Conservation (phyloP, 1,140 invertebrate species). For the Dendroctonus valens region DNA sequence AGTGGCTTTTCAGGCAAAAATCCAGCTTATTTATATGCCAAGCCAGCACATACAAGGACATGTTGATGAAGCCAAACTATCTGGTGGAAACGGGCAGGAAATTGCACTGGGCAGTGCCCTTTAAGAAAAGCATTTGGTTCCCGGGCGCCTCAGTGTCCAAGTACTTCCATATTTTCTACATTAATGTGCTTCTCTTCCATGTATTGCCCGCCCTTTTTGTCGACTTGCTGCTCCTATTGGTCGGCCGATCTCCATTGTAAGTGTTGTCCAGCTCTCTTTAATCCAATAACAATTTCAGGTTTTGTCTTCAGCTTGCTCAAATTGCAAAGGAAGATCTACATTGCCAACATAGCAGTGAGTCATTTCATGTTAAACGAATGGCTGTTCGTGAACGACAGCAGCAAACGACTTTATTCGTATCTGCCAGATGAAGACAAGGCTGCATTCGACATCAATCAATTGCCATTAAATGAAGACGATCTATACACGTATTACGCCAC, state of each 20-base stretch:
- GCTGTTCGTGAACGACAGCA: slow-evolving; percentile 75
- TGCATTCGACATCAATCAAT: slow-evolving; percentile 3
- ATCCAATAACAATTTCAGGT: neutral
- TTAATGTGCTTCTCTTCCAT: slow-evolving; percentile 63
- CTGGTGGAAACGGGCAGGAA: slow-evolving; percentile 56
- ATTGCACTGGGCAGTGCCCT: slow-evolving; percentile 57
- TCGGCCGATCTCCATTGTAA: slow-evolving; percentile 72
- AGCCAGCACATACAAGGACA: slow-evolving; percentile 61
- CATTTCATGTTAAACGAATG: slow-evolving; percentile 81
- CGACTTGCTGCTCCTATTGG: slow-evolving; percentile 60
- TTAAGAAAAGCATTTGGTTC: slow-evolving; percentile 68
- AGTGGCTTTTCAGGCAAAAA: slow-evolving; percentile 2
- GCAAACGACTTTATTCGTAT: slow-evolving; percentile 46
- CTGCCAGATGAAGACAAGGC: slow-evolving; percentile 7
- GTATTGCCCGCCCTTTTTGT: slow-evolving; percentile 68
- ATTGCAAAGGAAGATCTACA: slow-evolving; percentile 76
- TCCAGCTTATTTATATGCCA: slow-evolving; percentile 59
- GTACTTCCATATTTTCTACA: slow-evolving; percentile 54
- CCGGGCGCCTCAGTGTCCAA: slow-evolving; percentile 57
- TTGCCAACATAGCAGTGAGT: slow-evolving; percentile 69
- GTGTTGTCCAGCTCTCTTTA: slow-evolving; percentile 40
- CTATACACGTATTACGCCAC: slow-evolving; percentile 3
- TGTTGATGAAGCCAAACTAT: slow-evolving; percentile 65
- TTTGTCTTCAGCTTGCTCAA: slow-evolving; percentile 64
- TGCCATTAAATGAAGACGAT: neutral